Percentiles rank a stretch among this genome's conserved stretches.
Evolutionary conservation across 2,888 invertebrate genomes (phyloP).

Genomic region (Pammene fasciana): DNA sequence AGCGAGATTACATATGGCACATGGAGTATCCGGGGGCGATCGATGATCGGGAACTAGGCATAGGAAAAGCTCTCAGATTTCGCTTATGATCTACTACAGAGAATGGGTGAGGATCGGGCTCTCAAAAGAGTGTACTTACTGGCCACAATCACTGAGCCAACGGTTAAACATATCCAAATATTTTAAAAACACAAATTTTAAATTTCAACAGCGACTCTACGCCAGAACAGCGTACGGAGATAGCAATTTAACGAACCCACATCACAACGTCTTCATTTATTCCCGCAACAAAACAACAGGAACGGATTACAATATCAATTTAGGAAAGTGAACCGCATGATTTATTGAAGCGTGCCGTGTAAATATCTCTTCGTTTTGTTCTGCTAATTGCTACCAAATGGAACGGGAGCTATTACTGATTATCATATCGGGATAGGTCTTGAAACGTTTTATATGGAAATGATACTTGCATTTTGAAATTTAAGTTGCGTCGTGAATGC

Average conservation of each 20-base stretch:
- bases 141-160: no score
- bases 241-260: conserved; percentile 82
- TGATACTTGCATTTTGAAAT: not conserved
- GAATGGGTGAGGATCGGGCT: no score
- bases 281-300: conserved; percentile 65
- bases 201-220: conserved; percentile 54
- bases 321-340: conserved; percentile 81
- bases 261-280: conserved; percentile 82
- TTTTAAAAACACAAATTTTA: no score
- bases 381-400: conserved; percentile 60
- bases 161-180: no score
- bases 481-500: not conserved
- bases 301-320: conserved; percentile 83
- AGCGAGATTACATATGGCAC: no score
- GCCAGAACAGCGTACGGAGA: conserved; percentile 56
- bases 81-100: no score
- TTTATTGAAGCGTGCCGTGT: conserved; percentile 76
- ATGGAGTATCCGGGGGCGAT: no score
- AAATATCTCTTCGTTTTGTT: conserved; percentile 66
- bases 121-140: no score
- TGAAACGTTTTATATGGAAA: no score
- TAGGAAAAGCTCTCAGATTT: no score
- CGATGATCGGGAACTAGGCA: no score
- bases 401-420: conserved; percentile 39
- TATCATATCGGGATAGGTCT: conserved; percentile 23